These are phyloP conservation scores for Acanthosepion lycidas DNA, from an alignment of 2,888 invertebrate species.

Conservation along the genomic window DNA sequence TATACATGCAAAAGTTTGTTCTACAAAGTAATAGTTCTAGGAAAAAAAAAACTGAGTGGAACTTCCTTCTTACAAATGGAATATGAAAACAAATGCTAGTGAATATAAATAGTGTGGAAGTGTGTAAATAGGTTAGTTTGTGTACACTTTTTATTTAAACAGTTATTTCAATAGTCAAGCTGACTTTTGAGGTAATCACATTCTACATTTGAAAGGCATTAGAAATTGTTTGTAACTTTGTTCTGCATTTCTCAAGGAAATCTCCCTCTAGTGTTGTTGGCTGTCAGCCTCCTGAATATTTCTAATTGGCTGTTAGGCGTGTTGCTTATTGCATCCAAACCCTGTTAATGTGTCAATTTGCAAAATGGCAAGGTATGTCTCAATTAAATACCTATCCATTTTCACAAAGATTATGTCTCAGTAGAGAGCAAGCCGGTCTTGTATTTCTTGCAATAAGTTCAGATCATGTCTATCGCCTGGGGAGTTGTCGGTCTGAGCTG, in stretches of 20 bases:
- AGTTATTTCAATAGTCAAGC: too few species aligned
- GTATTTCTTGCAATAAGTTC: constrained; percentile 33
- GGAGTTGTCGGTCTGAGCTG: constrained; percentile 4
- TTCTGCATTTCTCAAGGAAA: background rate
- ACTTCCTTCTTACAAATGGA: too few species aligned
- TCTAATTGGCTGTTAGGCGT: constrained; percentile 33
- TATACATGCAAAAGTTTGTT: too few species aligned
- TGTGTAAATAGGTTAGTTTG: too few species aligned
- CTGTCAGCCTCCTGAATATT: background rate
- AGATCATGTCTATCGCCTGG: constrained; percentile 10
- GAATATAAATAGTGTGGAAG: too few species aligned
- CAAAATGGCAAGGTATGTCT: constrained; percentile 33
- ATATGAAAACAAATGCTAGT: too few species aligned
- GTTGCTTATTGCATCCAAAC: constrained; percentile 12
- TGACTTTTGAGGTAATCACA: background rate
- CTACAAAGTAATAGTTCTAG: too few species aligned
- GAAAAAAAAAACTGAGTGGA: too few species aligned
- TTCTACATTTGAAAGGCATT: background rate
- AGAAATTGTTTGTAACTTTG: background rate
- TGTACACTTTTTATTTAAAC: too few species aligned
- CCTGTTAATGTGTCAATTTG: constrained; percentile 8
- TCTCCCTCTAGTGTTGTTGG: background rate
- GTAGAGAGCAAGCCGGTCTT: background rate
- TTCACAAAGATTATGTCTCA: constrained; percentile 8
- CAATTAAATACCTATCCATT: constrained; percentile 33